Conservation (phyloP, 2,113 vertebrate genomes). For the Pterocles orientalis region DNA sequence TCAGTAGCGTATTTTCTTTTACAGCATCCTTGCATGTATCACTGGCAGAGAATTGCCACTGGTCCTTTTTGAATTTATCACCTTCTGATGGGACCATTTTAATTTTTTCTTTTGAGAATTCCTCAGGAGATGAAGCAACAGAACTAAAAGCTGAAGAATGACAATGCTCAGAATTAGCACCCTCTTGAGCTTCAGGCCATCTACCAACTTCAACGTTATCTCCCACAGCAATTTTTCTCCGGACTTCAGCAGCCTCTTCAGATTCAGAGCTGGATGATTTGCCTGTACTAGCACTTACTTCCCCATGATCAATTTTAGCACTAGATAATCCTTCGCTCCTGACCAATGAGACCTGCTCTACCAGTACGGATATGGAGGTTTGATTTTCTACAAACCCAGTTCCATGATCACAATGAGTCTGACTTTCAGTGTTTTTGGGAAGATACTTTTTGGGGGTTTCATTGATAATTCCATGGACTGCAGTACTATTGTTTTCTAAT, state of each 20-base stretch:
- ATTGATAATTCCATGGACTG: neutral
- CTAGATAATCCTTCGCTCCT: neutral
- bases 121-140: slow-evolving; percentile 16
- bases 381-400: neutral
- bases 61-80: slow-evolving; percentile 19
- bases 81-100: neutral
- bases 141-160: slow-evolving; percentile 16
- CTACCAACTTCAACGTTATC: neutral
- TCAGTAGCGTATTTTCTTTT: neutral
- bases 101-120: slow-evolving; percentile 20
- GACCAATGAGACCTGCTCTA: neutral
- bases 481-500: slow-evolving; percentile 7
- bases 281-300: neutral
- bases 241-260: neutral
- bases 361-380: neutral
- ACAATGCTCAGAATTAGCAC: neutral
- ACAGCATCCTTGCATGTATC: neutral
- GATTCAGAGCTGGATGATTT: neutral
- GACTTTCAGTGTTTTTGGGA: neutral
- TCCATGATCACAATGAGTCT: neutral
- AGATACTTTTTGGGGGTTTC: neutral
- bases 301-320: neutral
- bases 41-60: neutral
- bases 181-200: neutral
- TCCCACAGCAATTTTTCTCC: neutral